Evolutionary conservation across 2,113 vertebrate species (phyloP), one percentile per base, ranked within the genome.

Genomic region (Marmota flaviventris): DNA sequence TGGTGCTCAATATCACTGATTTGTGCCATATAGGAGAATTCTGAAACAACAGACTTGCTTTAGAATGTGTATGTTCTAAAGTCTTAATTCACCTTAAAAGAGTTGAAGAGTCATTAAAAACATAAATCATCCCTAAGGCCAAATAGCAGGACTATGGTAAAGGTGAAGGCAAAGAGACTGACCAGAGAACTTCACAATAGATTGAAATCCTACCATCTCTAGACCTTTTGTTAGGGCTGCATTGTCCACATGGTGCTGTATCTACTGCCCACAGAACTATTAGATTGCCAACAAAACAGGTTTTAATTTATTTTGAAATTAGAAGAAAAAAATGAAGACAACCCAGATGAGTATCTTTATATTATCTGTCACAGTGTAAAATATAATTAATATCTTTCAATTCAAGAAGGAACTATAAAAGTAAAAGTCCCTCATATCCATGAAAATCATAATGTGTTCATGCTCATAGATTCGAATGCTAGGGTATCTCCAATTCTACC

Each of bases 351-450:
- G 32, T 86, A 69, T 76, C 4, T 61, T 48, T 82, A 29, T 69
- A 56, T 18, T 56, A 17, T n/a, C 48, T 51, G 48, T 51, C 20
- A 70, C 51, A 70, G 9, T 82, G 42, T 37, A 87, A 91, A 82
- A 83, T 45, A 91, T 10, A 83, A 69, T 75, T 75, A 45, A 10
- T 81, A 14, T 29, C n/a, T 93, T 92, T 85, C 34, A 94, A 58
- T 65, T 56, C 58, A 79, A n/a, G 45, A 67, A 90, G 20, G 4
- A 39, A 84, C 12, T 20, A 6, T 29, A 51, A 91, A 72, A 61
- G 22, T 27, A 83, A 42, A 69, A 39, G n/a, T 70, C 81, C 20
- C 20, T 51, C 76, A 1, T 20, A 16, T 45, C 20, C 37, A 34
- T 48, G 77, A 85, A 79, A 85, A 0, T 79, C 10, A 37, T 69